Evolutionary conservation across 2,888 invertebrate species (phyloP).

Genomic region (Lamellibrachia satsuma): DNA sequence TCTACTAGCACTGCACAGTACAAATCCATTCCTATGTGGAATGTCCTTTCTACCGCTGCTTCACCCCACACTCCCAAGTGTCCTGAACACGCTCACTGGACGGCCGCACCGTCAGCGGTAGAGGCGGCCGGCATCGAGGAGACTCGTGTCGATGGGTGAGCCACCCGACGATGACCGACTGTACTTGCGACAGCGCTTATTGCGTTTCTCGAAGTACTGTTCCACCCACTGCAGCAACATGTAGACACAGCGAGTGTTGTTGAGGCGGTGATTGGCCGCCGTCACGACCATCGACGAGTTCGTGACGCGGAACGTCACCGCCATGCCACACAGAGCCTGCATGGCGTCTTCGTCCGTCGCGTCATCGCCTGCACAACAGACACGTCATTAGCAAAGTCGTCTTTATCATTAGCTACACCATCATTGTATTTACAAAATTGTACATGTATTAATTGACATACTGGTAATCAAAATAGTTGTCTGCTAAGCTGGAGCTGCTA

Average conservation of each 20-base stretch:
- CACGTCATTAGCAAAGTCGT: not conserved
- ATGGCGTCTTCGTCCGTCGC: slow-evolving; percentile 35
- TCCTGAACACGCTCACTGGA: too few relatives aligned
- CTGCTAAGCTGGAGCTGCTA: too few relatives aligned
- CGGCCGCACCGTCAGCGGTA: not conserved
- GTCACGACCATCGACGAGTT: slow-evolving; percentile 28
- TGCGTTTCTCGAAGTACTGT: slow-evolving; percentile 27
- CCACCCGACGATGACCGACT: not conserved
- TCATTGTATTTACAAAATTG: too few relatives aligned
- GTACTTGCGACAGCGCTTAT: not conserved
- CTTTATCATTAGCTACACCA: not conserved
- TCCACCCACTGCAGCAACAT: slow-evolving; percentile 33
- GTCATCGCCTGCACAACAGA: slow-evolving; percentile 27
- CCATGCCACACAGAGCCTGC: slow-evolving; percentile 30
- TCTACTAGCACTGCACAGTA: too few relatives aligned
- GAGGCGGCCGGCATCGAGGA: not conserved
- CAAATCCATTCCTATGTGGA: too few relatives aligned
- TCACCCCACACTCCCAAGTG: too few relatives aligned
- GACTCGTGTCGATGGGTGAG: not conserved
- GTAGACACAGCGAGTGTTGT: slow-evolving; percentile 29
- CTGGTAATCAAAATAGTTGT: too few relatives aligned
- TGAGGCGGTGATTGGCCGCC: slow-evolving; percentile 29
- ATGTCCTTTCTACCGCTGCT: too few relatives aligned
- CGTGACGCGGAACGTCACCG: slow-evolving; percentile 36
- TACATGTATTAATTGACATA: too few relatives aligned